Base-by-base conservation (phyloP, 2,113 vertebrate species). In the Pelvicachromis taeniatus region DNA sequence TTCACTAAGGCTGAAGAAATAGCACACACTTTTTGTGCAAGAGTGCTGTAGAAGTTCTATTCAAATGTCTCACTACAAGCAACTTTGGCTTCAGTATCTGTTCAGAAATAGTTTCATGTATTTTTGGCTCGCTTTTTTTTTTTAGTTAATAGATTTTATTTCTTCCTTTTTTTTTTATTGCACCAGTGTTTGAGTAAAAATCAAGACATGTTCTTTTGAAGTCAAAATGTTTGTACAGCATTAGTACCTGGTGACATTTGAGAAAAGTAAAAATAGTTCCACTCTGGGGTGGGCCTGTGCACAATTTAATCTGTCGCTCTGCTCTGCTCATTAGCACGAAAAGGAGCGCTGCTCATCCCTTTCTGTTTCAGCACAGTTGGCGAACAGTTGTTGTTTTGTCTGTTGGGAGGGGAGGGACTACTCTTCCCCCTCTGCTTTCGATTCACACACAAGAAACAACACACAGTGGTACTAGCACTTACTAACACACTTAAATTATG, bases 271-370 rank as follows among this genome's bases (percentile, higher is more conserved):
- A 92, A 92, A 91, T 91, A 92, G 89, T 90, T 84, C 33, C 52
- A 79, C 81, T 87, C 63, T 53, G 35, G 86, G 90, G 73, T 68
- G 78, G 80, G 84, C 77, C 70, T 92, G 10, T 82, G 55, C 86
- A 83, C 80, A 63, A 63, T 89, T 85, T 85, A 92, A 91, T 84
- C 87, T 92, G 89, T 92, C 92, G 89, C 65, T 92, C 94, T 77
- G 55, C 85, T 82, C 86, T 48, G 89, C 90, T 92, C 91, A 90
- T 93, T 94, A 92, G 93, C 17, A 40, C 78, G 75, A 85, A 81
- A 80, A 70, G 48, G 48, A 87, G 70, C 35, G 1, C 19, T 42
- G 84, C 73, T 92, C 82, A 77, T 88, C 68, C 53, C 53, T 80
- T 86, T 87, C 52, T 78, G 77, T 81, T 78, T 26, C 80, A 59